Evolutionary conservation across 1,140 invertebrate genomes (phyloP).

Genomic region (honey bee (Apis mellifera)): Amel_HAv3.1 CM009941.2:12495001-12495500

Average conservation of each 20-base stretch:
- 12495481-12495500: constrained; percentile 57
- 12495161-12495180: constrained; percentile 80
- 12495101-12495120: constrained; percentile 70
- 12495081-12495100: constrained; percentile 83
- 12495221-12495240: constrained; percentile 70
- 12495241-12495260: constrained; percentile 85
- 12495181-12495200: constrained; percentile 71
- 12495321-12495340: constrained; percentile 71
- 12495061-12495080: constrained; percentile 83
- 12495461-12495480: constrained; percentile 36
- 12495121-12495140: constrained; percentile 74
- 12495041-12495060: constrained; percentile 78
- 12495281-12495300: constrained; percentile 72
- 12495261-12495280: constrained; percentile 84
- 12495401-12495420: constrained; percentile 79
- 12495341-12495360: constrained; percentile 69
- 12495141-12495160: constrained; percentile 78
- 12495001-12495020: constrained; percentile 71
- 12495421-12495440: constrained; percentile 82
- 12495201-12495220: constrained; percentile 80
- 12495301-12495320: constrained; percentile 71
- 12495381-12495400: constrained; percentile 74
- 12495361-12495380: constrained; percentile 70
- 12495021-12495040: constrained; percentile 70
- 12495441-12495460: constrained; percentile 54